phyloP scores from a whole-genome alignment of 2,797 vertebrate species.

The Spondyliosoma cantharus region DNA sequence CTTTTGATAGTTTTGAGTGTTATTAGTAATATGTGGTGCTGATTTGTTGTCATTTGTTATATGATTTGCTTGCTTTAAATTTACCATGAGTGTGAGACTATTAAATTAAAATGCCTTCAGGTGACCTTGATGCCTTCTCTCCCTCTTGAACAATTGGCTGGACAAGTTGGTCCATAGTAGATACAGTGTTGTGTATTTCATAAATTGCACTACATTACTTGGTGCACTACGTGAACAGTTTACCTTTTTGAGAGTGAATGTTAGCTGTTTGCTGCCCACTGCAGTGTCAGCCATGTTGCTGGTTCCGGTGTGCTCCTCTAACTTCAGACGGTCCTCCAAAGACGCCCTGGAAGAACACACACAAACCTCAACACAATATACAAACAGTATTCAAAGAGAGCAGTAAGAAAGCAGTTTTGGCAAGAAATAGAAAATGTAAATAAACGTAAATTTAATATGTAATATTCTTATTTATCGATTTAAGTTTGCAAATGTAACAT shows the following conservation, averaged over 20 bases:
- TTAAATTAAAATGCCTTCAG: neutral
- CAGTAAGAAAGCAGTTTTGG: neutral
- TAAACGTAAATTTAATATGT: neutral
- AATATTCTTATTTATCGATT: neutral
- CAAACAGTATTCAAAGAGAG: neutral
- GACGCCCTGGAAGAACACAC: conserved; percentile 86
- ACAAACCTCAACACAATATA: neutral
- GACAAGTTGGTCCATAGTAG: neutral
- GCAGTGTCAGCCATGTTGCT: conserved; percentile 85
- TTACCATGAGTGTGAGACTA: neutral
- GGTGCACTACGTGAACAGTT: conserved; percentile 18
- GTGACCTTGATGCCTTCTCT: neutral
- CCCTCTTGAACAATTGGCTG: neutral
- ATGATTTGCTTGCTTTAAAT: neutral
- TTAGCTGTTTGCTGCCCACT: conserved; percentile 96
- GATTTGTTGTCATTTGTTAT: neutral
- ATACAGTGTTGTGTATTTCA: neutral
- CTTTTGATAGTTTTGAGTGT: neutral
- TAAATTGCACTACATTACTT: too few relatives aligned
- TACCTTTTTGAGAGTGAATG: conserved; percentile 95
- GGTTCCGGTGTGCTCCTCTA: conserved; percentile 88
- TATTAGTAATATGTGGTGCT: neutral
- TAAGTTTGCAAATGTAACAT: neutral
- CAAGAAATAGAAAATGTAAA: too few relatives aligned
- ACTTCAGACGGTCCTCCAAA: conserved; percentile 92